phyloP scores from a whole-genome alignment of 2,888 invertebrate genomes.

The Eulithis prunata region DNA sequence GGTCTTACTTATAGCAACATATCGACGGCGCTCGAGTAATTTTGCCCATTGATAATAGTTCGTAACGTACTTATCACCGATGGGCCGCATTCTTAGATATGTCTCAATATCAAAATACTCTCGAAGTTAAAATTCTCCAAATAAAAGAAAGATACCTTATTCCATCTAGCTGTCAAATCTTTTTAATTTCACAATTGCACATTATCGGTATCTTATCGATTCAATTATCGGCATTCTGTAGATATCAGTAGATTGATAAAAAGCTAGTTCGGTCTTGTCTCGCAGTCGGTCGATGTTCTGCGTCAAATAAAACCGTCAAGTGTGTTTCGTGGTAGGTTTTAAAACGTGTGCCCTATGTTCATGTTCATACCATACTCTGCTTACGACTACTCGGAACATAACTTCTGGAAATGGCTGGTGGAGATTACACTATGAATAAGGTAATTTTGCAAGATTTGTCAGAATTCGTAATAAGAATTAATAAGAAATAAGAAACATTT shows the following conservation, averaged over 20 bases:
- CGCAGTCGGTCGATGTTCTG: slow-evolving; percentile 22
- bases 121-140: not conserved
- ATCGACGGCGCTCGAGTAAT: too few species aligned
- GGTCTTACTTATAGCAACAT: too few species aligned
- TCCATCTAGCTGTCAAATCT: slow-evolving; percentile 10
- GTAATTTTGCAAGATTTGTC: slow-evolving; percentile 39
- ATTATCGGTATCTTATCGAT: slow-evolving; percentile 32
- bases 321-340: slow-evolving; percentile 27
- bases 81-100: too few species aligned
- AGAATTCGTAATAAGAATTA: too few species aligned
- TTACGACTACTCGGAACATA: slow-evolving; percentile 48
- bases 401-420: slow-evolving; percentile 61
- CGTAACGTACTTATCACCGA: too few species aligned
- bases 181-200: slow-evolving; percentile 21
- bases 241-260: slow-evolving; percentile 37
- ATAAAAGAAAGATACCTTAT: too few species aligned
- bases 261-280: slow-evolving; percentile 20
- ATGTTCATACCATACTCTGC: slow-evolving; percentile 21
- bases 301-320: slow-evolving; percentile 8
- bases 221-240: slow-evolving; percentile 30
- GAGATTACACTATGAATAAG: slow-evolving; percentile 67
- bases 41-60: too few species aligned
- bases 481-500: too few species aligned
- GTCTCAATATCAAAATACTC: not conserved
- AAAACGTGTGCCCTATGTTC: slow-evolving; percentile 45